Base-by-base conservation (phyloP, 2,797 vertebrate genomes). In the Rhinichthys osculus region DNA sequence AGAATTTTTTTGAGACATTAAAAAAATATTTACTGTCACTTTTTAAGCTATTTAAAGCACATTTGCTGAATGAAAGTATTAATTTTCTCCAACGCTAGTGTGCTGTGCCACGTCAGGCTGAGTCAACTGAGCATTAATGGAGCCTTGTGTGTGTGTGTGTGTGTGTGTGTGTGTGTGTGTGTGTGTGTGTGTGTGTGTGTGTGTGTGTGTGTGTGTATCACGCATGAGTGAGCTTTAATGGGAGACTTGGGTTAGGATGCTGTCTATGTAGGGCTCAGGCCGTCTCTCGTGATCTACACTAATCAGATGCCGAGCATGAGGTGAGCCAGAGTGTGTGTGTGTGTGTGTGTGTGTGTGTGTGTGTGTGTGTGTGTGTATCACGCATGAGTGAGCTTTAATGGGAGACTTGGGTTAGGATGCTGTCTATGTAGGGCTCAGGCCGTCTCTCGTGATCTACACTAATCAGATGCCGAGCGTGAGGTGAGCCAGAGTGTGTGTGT, bases 271-370 rank as follows among this genome's bases (percentile, higher is more conserved):
- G 7, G 30, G 30, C 17, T 33, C 59, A 30, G 59, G 13, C 27
- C n/a, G 64, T 73, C 14, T 19, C 27, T 33, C 8, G 47, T 19
- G 72, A 74, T 33, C 44, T 30, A 50, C 50, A 74, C 33, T 74
- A 8, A 52, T 74, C 72, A 52, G 72, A 52, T 33, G 72, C 33
- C 11, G 72, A 86, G 35, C 54, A 3, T 27, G 50, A 74, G 47
- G 5, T 21, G 50, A 66, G 47, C 42, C 57, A 11, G 30, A 66
- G 71, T 40, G 40, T 40, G 40, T 40, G 7, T 35, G 35, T 35
- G 3, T 35, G 35, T 35, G 35, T 35, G 35, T 40, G 38, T 47
- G 27, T 47, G 27, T 47, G 42, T 47, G 7, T n/a, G 35, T 35
- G 35, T 4, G 35, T 35, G 30, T 1, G 30, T 30, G 38, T 40